Evolutionary conservation across 2,797 vertebrate genomes (phyloP), one percentile per base, ranked within the genome.

Genomic region (Lacerta viridis): DNA sequence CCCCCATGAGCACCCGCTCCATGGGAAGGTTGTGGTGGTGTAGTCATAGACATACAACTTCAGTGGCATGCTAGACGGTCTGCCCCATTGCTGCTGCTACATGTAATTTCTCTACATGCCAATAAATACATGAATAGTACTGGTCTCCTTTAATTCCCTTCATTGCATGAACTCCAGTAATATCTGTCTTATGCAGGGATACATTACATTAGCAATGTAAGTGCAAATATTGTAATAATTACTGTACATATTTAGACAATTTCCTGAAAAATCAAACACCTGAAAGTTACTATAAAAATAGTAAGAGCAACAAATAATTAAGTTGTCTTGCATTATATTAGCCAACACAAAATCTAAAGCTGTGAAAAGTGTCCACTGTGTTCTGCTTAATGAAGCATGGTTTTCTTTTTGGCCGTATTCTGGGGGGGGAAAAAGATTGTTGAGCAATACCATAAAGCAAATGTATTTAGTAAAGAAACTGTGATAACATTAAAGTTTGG

Each of bases 401-500:
- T 6, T 93, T 92, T 75, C 41, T 41, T 66, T 68, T 66, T 43
- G 91, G 33, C n/a, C 29, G 87, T 93, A 95, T 95, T 88, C 0
- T 55, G 50, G 13, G 0, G 33, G 33, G 77, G 15, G 7, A 91
- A 89, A 87, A 93, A 92, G 79, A 94, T 89, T 90, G 41, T 81
- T 91, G 95, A 88, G 80, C 85, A 94, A 89, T 93, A 94, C 90
- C 39, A 92, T 59, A 94, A 90, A 94, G 66, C 27, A 94, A 96
- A 92, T 92, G 80, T 96, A 93, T 95, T 96, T 95, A 93, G 75
- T 87, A 85, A 91, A 92, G 80, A 95, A 94, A 93, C 71, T 80
- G 36, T 90, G 89, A 95, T 92, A 90, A 86, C 81, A 94, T 94
- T 95, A 92, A 93, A 79, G 43, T 92, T 95, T 94, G 91, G 82